phyloP scores from a whole-genome alignment of 2,888 invertebrate species.

The Cerastis leucographa region DNA sequence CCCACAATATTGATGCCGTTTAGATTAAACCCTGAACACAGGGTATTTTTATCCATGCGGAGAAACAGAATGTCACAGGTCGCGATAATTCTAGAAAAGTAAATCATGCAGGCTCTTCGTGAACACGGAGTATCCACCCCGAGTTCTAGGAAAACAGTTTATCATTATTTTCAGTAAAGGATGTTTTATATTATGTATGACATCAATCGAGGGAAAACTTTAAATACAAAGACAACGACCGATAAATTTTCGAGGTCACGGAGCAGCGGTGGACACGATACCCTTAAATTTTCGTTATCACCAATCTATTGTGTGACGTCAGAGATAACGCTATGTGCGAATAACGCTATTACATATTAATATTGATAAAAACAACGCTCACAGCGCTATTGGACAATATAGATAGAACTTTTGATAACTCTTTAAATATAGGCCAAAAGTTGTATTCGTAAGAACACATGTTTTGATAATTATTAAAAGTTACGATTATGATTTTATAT shows the following conservation, averaged over 20 bases:
- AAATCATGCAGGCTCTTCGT: slow-evolving; percentile 3
- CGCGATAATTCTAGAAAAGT: slow-evolving; percentile 41
- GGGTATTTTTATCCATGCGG: slow-evolving; percentile 67
- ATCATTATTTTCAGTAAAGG: slow-evolving; percentile 13
- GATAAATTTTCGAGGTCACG: slow-evolving; percentile 83
- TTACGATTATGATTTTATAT: slow-evolving; percentile 20
- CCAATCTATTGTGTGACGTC: slow-evolving; percentile 76
- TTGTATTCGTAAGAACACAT: slow-evolving; percentile 16
- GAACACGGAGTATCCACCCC: background rate
- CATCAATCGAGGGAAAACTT: slow-evolving; percentile 49
- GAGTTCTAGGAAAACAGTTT: slow-evolving; percentile 11
- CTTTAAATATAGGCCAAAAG: slow-evolving; percentile 20
- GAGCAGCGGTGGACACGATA: slow-evolving; percentile 71
- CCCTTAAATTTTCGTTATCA: slow-evolving; percentile 79
- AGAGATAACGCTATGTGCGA: slow-evolving; percentile 69
- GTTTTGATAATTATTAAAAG: slow-evolving; percentile 25
- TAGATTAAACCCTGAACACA: slow-evolving; percentile 58
- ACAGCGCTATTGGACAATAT: slow-evolving; percentile 33
- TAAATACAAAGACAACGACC: slow-evolving; percentile 82
- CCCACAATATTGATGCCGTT: slow-evolving; percentile 59
- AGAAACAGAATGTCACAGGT: slow-evolving; percentile 67
- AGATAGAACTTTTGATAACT: slow-evolving; percentile 57
- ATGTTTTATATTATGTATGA: slow-evolving; percentile 42
- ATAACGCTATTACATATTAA: slow-evolving; percentile 67
- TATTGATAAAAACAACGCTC: slow-evolving; percentile 63